A percentile compares a stretch with the other conserved stretches of the same genome.
Evolutionary conservation across 2,113 vertebrate genomes (phyloP).

Genomic region (Cephalopholis sonnerati): DNA sequence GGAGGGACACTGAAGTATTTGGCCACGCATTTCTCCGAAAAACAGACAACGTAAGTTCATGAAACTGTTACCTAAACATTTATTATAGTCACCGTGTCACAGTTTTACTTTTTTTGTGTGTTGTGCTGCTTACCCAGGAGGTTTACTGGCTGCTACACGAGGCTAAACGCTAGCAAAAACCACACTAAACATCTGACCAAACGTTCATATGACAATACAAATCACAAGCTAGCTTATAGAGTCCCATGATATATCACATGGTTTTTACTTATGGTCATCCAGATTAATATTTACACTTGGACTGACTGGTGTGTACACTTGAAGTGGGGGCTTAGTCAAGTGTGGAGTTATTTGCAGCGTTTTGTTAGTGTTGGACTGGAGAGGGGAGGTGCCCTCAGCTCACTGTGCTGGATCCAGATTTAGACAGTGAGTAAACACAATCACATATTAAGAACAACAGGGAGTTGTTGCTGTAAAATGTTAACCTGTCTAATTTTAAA

Average conservation of each 20-base stretch:
- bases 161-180: constrained; percentile 31
- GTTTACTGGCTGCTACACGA: background rate
- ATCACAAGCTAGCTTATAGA: background rate
- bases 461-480: background rate
- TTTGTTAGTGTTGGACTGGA: background rate
- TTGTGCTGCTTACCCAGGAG: background rate
- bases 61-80: background rate
- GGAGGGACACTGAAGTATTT: constrained; percentile 18
- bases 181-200: constrained; percentile 25
- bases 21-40: background rate
- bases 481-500: background rate
- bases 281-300: background rate
- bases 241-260: constrained; percentile 31
- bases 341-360: background rate
- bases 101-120: accelerated
- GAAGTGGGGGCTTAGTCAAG: background rate
- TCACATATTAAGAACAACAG: background rate
- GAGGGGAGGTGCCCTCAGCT: background rate
- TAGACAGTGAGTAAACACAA: background rate
- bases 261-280: background rate
- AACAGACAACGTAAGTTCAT: constrained; percentile 54
- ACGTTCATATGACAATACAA: background rate
- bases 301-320: background rate
- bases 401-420: background rate
- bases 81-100: background rate